Percentiles rank a stretch among this genome's conserved stretches.
phyloP scores from a whole-genome alignment of 2,113 vertebrate species.

The Saimiri boliviensis region DNA sequence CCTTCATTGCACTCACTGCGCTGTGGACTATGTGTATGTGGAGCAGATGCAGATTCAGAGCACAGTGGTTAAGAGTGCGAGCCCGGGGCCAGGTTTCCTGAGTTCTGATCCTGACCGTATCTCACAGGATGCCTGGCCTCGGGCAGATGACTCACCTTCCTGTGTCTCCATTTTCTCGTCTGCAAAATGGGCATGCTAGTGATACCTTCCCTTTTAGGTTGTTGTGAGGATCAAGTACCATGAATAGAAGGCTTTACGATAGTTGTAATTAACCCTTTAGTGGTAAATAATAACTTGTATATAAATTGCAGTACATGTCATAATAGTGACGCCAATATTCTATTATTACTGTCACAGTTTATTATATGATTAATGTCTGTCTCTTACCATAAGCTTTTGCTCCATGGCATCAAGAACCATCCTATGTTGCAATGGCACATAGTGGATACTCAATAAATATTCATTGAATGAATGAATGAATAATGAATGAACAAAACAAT shows the following conservation, averaged over 20 bases:
- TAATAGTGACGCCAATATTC: not conserved
- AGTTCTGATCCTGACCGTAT: fast-evolving
- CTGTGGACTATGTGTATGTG: not conserved
- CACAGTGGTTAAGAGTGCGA: no score
- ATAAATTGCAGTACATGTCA: not conserved
- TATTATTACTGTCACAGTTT: not conserved
- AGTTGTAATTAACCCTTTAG: no score
- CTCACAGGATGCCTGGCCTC: not conserved
- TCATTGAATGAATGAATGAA: no score
- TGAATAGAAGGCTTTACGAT: not conserved
- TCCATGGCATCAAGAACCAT: not conserved
- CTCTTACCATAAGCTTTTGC: not conserved
- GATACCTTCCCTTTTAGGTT: not conserved
- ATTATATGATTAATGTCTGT: fast-evolving
- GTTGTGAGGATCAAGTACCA: not conserved
- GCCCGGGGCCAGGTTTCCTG: not conserved
- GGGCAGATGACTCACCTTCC: not conserved
- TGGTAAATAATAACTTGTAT: not conserved
- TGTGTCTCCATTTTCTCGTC: not conserved
- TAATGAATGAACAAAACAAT: not conserved
- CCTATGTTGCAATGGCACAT: not conserved
- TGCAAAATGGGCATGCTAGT: not conserved
- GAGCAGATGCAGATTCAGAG: not conserved
- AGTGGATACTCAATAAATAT: not conserved
- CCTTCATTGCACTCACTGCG: fast-evolving